Base-by-base conservation (phyloP, 2,113 vertebrate species). In the Corydoras maculifer region DNA sequence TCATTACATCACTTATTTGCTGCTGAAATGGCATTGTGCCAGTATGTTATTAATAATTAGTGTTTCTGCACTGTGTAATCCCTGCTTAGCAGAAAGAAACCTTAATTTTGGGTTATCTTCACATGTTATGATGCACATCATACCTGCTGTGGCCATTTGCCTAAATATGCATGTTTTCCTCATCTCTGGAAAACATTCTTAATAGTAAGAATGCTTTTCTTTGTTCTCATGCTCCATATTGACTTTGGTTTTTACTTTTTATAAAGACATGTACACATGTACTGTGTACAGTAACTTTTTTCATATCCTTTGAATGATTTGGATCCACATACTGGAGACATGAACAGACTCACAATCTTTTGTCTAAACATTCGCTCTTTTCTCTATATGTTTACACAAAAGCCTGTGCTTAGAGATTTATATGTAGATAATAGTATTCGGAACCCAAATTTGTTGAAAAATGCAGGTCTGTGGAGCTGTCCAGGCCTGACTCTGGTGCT, bases 381-480 rank as follows among this genome's bases (percentile, higher is more conserved):
- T 62, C n/a, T 69, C 10, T 15, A 35, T 35, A 70, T 57, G 25
- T 72, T 14, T 51, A 8, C 53, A 72, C 62, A 9, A 75, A 75
- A 75, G 68, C 51, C 57, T 53, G 4, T 60, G 35, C 76, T 78
- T 73, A 77, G 72, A 74, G 62, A 73, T 73, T 82, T 78, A 78
- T 75, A 13, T 49, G 53, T 73, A 62, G 67, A 35, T 78, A 76
- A 84, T 82, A 60, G 25, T 74, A 76, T 81, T 78, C 66, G 64
- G 58, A 30, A 11, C 53, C 62, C 57, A 63, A 18, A 65, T 73
- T 77, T 65, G 62, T 75, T 75, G 72, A 75, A 79, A 77, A 82
- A 79, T 76, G 77, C 77, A 78, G 63, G n/a, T 67, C 50, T n/a
- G 75, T 64, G 15, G 58, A 9, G 60, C 66, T 81, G 75, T 70